phyloP scores from a whole-genome alignment of 2,797 vertebrate genomes.

The Lophius americanus region DNA sequence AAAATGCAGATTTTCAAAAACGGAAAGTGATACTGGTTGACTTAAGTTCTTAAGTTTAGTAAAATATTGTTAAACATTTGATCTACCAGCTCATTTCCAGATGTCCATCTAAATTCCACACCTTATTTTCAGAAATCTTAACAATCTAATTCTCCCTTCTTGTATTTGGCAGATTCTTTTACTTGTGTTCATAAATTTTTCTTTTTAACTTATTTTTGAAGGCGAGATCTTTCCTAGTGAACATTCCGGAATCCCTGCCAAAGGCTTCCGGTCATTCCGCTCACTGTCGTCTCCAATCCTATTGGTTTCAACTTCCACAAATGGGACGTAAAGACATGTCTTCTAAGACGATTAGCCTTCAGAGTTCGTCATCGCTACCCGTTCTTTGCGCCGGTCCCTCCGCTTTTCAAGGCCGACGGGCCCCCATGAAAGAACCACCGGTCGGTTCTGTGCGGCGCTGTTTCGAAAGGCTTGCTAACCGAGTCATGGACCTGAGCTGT shows the following conservation, averaged over 20 bases:
- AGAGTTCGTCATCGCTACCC: constrained; percentile 21
- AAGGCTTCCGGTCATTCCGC: constrained; percentile 31
- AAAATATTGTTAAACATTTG: too few species aligned
- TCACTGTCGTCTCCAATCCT: constrained; percentile 24
- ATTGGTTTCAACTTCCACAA: constrained; percentile 30
- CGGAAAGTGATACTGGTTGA: too few species aligned
- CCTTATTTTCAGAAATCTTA: too few species aligned
- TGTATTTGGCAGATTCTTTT: too few species aligned
- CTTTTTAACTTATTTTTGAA: too few species aligned
- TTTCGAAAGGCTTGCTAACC: constrained; percentile 58
- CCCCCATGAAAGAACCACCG: constrained; percentile 31
- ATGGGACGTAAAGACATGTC: constrained; percentile 29
- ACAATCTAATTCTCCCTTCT: too few species aligned
- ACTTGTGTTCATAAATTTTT: too few species aligned
- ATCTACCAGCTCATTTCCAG: too few species aligned
- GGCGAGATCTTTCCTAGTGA: constrained; percentile 6
- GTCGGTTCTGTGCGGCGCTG: constrained; percentile 19
- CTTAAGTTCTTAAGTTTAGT: too few species aligned
- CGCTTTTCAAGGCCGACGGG: constrained; percentile 27
- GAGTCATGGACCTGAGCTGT: constrained; percentile 50
- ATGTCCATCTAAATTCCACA: too few species aligned
- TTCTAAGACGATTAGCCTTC: constrained; percentile 43
- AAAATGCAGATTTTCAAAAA: too few species aligned
- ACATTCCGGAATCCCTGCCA: constrained; percentile 11
- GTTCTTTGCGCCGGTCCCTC: constrained; percentile 24